phyloP scores from a whole-genome alignment of 2,797 vertebrate genomes.

The Adelosebastes latens region DNA sequence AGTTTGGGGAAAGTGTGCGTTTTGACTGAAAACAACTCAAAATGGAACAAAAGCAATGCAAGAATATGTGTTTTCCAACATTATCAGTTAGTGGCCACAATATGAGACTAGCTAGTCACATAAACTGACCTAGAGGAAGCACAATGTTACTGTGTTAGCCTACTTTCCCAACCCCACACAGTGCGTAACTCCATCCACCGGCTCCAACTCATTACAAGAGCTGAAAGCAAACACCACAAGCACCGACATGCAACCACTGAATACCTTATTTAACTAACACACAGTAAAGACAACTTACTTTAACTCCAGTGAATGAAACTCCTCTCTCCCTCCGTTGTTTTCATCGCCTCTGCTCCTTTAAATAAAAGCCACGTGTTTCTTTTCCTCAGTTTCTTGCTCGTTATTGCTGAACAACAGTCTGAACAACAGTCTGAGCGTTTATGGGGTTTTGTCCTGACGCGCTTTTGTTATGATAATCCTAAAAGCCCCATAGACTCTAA shows the following conservation, averaged over 20 bases:
- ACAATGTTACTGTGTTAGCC: background rate
- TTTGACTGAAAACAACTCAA: background rate
- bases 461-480: conserved; percentile 74
- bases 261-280: background rate
- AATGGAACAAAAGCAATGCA: background rate
- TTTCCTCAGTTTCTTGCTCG: conserved; percentile 23
- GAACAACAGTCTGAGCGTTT: conserved; percentile 18
- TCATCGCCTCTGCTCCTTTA: conserved; percentile 67
- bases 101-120: background rate
- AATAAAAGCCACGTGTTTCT: conserved; percentile 70
- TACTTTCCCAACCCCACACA: background rate
- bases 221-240: background rate
- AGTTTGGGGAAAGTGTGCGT: background rate
- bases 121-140: background rate
- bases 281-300: conserved; percentile 74
- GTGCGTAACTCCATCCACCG: background rate
- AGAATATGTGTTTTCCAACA: no score
- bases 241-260: background rate
- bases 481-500: conserved; percentile 9
- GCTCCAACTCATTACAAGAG: background rate
- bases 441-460: conserved; percentile 35
- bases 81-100: background rate
- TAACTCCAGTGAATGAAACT: conserved; percentile 46
- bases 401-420: no score
- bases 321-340: conserved; percentile 19